Conservation (phyloP, 2,113 vertebrate genomes). For the Clarias magur region DNA sequence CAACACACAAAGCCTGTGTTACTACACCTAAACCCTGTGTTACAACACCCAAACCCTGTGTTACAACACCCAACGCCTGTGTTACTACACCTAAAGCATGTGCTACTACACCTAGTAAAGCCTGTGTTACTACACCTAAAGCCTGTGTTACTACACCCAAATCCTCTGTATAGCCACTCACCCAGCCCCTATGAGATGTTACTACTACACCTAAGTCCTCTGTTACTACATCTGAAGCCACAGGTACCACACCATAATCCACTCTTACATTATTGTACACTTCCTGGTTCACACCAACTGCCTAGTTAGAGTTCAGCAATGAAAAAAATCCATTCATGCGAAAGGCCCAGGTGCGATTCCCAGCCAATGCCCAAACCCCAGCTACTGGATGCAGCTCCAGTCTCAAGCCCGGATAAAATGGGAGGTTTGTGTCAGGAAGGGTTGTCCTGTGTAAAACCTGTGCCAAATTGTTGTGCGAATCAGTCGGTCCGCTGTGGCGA, state of each 20-base stretch:
- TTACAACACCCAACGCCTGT: not conserved
- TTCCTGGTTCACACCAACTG: not conserved
- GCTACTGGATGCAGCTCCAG: too few relatives aligned
- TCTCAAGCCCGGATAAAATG: too few relatives aligned
- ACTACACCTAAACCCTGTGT: too few relatives aligned
- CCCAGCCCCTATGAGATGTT: not conserved
- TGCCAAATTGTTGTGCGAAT: too few relatives aligned
- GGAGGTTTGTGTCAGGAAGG: too few relatives aligned
- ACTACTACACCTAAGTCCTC: not conserved
- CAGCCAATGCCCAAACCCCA: too few relatives aligned
- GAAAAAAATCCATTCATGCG: not conserved
- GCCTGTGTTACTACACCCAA: not conserved
- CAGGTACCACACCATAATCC: not conserved
- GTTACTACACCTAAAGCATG: not conserved
- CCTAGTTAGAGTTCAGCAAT: conserved; percentile 10
- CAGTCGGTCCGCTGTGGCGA: too few relatives aligned
- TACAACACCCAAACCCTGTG: not conserved
- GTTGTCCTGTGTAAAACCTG: too few relatives aligned
- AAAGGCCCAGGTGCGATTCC: too few relatives aligned
- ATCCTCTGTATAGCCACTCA: not conserved
- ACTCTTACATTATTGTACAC: not conserved
- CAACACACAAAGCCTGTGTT: not conserved
- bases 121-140: not conserved
- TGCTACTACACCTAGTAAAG: too few relatives aligned
- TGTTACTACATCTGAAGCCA: not conserved